Evolutionary conservation across 2,888 invertebrate genomes (phyloP), one percentile per base, ranked within the genome.

Genomic region (Polydrusus tereticollis): DNA sequence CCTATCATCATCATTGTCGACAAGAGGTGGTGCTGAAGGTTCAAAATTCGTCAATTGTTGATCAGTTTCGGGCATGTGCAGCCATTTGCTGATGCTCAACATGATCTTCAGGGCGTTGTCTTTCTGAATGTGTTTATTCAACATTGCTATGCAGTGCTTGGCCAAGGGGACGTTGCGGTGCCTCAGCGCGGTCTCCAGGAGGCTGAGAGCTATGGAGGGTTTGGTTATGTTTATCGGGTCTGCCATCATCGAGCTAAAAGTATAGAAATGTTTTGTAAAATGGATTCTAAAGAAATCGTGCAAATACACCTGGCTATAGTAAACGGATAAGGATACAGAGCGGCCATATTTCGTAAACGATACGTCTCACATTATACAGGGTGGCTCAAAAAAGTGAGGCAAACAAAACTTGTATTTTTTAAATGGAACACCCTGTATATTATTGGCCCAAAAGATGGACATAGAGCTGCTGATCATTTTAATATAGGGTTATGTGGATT

Each of bases 161-260:
- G 91, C 91, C 60, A 94, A 86, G 18, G 89, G 90, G 5, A 90
- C 88, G 78, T 94, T 92, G 52, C 93, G 86, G 81, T 93, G 92
- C 80, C 92, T 91, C 81, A 93, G 91, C 20, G 93, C 93, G 1
- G 92, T 92, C 75, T 92, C 90, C 23, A 94, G 88, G 0, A 94
- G 89, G 41, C 89, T 88, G 21, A 94, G 87, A 5, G 93, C 92
- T 0, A 91, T 91, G 12, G 76, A 79, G 23, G 82, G 81, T n/a
- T 82, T 82, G 38, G 81, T 81, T 58, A 83, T 83, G 60, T 80
- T 77, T 14, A 84, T 77, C 21, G 83, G 83, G 45, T 82, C 83
- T 3, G 82, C 82, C 76, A 82, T 82, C 82, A 83, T 83, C 29
- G 82, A 82, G 67, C 84, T 85, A 78, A 65, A 82, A 72, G 8